Evolutionary conservation across 2,888 invertebrate genomes (phyloP).

Genomic region (Rhogogaster chlorosoma): DNA sequence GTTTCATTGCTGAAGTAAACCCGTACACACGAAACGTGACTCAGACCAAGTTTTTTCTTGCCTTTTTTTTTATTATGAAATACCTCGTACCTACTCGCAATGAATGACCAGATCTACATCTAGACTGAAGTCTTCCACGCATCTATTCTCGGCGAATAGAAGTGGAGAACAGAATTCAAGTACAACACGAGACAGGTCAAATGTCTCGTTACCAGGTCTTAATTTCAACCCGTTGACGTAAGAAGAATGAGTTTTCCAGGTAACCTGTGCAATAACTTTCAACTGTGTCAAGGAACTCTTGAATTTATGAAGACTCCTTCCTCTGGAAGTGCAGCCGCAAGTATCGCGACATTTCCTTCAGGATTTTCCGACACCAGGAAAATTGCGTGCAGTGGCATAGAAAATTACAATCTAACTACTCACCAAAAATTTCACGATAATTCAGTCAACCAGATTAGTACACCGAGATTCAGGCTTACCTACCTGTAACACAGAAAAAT

Average conservation of each 20-base stretch:
- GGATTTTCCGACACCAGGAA: not conserved
- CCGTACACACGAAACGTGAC: constrained; percentile 42
- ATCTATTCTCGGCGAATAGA: not conserved
- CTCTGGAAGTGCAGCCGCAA: not conserved
- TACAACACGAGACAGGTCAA: constrained; percentile 10
- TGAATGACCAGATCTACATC: not conserved
- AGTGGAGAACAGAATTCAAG: constrained; percentile 11
- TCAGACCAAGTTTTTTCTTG: not conserved
- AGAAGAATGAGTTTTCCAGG: not conserved
- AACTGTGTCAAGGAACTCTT: constrained; percentile 34
- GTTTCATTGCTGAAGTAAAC: constrained; percentile 45
- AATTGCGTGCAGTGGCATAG: not conserved
- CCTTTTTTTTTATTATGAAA: not conserved
- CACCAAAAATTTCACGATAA: not conserved
- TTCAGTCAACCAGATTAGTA: not conserved
- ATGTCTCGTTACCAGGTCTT: constrained; percentile 4
- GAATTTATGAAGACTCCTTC: not conserved
- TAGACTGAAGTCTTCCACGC: not conserved
- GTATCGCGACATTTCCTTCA: not conserved
- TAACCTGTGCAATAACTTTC: constrained; percentile 26
- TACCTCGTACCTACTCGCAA: not conserved
- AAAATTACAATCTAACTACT: not conserved
- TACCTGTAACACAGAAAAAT: constrained; percentile 36
- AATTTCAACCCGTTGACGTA: constrained; percentile 2
- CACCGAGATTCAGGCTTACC: not conserved